These are phyloP conservation scores for Cassiopea xamachana DNA, from an alignment of 30 jellyfish, hydroid and myxozoan genomes.

Conservation along the genomic window DNA sequence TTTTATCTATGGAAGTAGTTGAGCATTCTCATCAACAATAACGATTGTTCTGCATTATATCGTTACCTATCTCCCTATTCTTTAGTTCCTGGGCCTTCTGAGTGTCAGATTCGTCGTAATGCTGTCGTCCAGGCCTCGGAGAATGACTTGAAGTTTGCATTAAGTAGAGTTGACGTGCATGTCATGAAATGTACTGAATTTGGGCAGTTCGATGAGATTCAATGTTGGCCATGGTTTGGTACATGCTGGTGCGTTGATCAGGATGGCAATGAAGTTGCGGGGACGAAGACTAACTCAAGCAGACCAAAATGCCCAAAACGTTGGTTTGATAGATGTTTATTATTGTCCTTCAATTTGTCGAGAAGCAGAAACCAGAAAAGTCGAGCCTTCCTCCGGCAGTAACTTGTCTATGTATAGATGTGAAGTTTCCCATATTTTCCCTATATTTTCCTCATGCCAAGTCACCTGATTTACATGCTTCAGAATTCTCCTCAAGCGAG, in stretches of 20 bases:
- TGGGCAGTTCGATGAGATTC: slow-evolving; percentile 68
- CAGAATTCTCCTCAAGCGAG: no score
- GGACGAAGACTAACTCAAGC: slow-evolving; percentile 39
- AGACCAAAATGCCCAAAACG: slow-evolving; percentile 84
- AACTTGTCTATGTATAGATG: no score
- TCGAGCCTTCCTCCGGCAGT: no score
- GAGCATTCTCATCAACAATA: no score
- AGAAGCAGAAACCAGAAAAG: no score
- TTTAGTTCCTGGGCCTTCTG: slow-evolving; percentile 52
- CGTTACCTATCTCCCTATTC: background rate
- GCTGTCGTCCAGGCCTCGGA: slow-evolving; percentile 9
- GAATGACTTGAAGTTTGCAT: slow-evolving; percentile 11
- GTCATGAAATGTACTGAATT: slow-evolving; percentile 64
- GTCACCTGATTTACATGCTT: no score
- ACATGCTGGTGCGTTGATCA: slow-evolving; percentile 92
- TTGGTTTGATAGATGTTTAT: slow-evolving; percentile 5
- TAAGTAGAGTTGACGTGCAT: slow-evolving; percentile 21
- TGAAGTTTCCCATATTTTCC: no score
- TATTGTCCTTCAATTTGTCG: no score
- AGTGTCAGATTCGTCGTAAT: slow-evolving; percentile 59
- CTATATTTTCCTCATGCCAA: no score
- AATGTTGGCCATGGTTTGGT: slow-evolving; percentile 69
- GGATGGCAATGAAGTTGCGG: slow-evolving; percentile 87
- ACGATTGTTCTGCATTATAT: no score
- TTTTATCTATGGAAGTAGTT: no score